Evolutionary conservation across 1,140 invertebrate genomes (phyloP), one percentile per base, ranked within the genome.

Genomic region (Diorhabda sublineata): DNA sequence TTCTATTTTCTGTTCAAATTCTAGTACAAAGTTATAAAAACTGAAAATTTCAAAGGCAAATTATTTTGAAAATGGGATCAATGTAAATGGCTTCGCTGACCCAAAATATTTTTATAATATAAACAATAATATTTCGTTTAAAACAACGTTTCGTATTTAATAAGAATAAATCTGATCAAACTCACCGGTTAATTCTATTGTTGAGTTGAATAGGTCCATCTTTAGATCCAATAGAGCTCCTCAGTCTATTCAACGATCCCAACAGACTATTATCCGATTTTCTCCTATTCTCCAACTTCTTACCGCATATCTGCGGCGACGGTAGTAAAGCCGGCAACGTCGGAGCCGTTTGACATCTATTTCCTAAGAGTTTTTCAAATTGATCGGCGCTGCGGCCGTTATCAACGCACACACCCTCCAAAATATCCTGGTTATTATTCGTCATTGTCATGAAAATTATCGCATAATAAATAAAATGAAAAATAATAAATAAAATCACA

Each of bases 141-240:
- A 26, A 26, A 26, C 26, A 26, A 26, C 26, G 26, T 26, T 26
- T 26, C 26, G 26, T 26, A 26, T 26, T 26, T 26, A 26, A 26
- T 26, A 26, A 26, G 26, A 26, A 26, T 26, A 26, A 26, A 26
- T 26, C 26, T 26, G 26, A 26, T 26, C 26, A 6, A 47, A 52
- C 59, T 73, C 71, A 79, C 77, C 77, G 74, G 66, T 73, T 77
- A 66, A 75, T 77, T 75, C 77, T 76, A 64, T 72, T 78, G 66
- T 72, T 77, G 67, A 79, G 72, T 69, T 79, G 77, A 64, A 68
- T 75, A 26, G 68, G 67, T 3, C 66, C 52, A 65, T 75, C 76
- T 62, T 70, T 75, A 8, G 74, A 71, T 41, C 71, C 71, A 9
- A 76, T 74, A 2, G 74, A 75, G 5, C 69, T 42, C 41, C 75